Conservation (phyloP, 2,113 vertebrate species). For the Antidorcas marsupialis region DNA sequence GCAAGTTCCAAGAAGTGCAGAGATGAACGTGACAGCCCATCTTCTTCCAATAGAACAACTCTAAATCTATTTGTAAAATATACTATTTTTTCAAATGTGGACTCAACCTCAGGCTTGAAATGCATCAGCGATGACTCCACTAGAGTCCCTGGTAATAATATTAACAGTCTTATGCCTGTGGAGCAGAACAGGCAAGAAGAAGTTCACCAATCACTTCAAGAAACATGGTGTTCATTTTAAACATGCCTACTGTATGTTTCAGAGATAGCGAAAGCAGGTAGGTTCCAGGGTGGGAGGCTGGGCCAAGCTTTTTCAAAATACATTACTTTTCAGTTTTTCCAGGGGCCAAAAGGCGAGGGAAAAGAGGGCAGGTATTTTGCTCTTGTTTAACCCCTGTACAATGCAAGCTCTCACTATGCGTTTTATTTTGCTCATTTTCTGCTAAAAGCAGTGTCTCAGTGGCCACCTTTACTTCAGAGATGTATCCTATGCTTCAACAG, state of each 20-base stretch:
- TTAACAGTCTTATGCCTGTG: neutral
- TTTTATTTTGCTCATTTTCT: neutral
- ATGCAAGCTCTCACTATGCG: neutral
- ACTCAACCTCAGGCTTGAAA: neutral
- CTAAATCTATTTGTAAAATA: neutral
- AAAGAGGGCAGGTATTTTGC: neutral
- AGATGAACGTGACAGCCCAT: neutral
- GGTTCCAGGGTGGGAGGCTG: neutral
- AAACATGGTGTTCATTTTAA: neutral
- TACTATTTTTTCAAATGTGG: neutral
- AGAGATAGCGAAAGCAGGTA: neutral
- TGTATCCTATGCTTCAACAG: neutral
- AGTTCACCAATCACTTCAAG: neutral
- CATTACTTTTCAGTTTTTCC: neutral
- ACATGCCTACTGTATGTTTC: neutral
- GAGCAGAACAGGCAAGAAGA: neutral
- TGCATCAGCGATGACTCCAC: neutral
- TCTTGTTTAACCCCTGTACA: slow-evolving; percentile 8
- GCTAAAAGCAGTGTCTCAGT: neutral
- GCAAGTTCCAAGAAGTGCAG: neutral
- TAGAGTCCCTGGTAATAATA: neutral
- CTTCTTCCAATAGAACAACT: neutral
- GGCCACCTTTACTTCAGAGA: neutral
- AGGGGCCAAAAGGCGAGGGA: slow-evolving; percentile 6
- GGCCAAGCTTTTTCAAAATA: neutral